Evolutionary conservation across 2,797 vertebrate genomes (phyloP), one percentile per base, ranked within the genome.

Genomic region (Enoplosus armatus): DNA sequence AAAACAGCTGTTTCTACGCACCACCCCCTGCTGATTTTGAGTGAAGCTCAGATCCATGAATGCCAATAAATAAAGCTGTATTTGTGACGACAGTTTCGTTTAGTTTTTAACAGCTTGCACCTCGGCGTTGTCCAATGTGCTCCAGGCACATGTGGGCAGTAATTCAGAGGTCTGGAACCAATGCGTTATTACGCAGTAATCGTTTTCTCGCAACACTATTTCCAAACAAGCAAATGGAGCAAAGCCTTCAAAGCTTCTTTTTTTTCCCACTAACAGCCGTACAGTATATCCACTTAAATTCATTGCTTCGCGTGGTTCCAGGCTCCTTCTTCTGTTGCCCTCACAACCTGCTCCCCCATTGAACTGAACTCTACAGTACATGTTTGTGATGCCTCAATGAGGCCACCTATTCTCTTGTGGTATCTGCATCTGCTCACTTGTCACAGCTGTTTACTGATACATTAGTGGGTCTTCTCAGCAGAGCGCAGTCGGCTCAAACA

Each of bases 381-480:
- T 68, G 50, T 8, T 43, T 68, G 33, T 33, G 31, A 37, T 33
- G 27, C 62, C 29, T 47, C 3, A 29, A n/a, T 68, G 27, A 68
- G 43, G 51, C 41, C 41, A 56, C 29, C 61, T 12, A 5, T 16
- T 65, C 45, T 65, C 45, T 9, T 51, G 31, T 4, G 4, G 47
- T 68, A 48, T 65, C 72, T 67, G 73, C 63, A 20, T 69, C 60
- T 35, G 58, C 31, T 61, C 64, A 56, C 61, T 51, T 70, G 71
- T 75, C 72, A 80, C 12, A 24, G 18, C 16, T 53, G 67, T 59
- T 69, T 58, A 72, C 31, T 50, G 22, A 39, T 48, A 50, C 51
- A 65, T 35, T 58, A 39, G 53, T 65, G 51, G 53, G 20, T 58
- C 45, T 27, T 75, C 55, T 75, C 16, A 41, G 22, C n/a, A 69